Evolutionary conservation across 2,113 vertebrate genomes (phyloP), one percentile per base, ranked within the genome.

Genomic region (Galbula dea): DNA sequence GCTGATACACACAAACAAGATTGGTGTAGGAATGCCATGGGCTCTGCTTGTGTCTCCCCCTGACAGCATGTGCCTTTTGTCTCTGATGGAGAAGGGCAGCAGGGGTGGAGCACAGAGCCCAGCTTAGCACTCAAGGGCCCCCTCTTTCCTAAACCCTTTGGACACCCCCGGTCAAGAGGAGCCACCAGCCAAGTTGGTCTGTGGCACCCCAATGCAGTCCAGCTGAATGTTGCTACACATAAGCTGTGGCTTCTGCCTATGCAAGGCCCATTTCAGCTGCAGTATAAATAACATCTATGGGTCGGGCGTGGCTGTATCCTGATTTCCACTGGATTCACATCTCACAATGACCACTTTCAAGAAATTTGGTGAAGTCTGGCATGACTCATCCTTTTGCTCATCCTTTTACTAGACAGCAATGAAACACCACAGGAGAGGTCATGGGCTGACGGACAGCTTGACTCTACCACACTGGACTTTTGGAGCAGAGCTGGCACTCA

Each of bases 191-290:
- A 17, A 3, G 1, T 3, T 36, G 71, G 36, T 24, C 57, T 77
- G 51, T 58, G 46, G 22, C 39, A 45, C 11, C 30, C 43, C 0
- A 1, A 55, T 24, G 66, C 20, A 65, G 24, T 6, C 34, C 5
- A 0, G 23, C 1, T 54, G 58, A 55, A 5, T 8, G 4, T 22
- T 1, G 0, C 16, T 72, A 26, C 37, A n/a, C 5, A 2, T 27
- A 48, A 23, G 7, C n/a, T 63, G 34, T 1, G 2, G 58, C 39
- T 45, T 49, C 49, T 58, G 36, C 12, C 22, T 69, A 46, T 5
- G n/a, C 30, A 48, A 57, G 39, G 11, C 51, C 83, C 32, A 9
- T 66, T 79, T 86, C 16, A 32, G 15, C 49, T 36, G 63, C 86
- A 66, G 7, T 32, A 12, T 49, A 63, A 89, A 46, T 37, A 46